phyloP scores from a whole-genome alignment of 2,113 vertebrate species.

The Ictidomys tridecemlineatus region DNA sequence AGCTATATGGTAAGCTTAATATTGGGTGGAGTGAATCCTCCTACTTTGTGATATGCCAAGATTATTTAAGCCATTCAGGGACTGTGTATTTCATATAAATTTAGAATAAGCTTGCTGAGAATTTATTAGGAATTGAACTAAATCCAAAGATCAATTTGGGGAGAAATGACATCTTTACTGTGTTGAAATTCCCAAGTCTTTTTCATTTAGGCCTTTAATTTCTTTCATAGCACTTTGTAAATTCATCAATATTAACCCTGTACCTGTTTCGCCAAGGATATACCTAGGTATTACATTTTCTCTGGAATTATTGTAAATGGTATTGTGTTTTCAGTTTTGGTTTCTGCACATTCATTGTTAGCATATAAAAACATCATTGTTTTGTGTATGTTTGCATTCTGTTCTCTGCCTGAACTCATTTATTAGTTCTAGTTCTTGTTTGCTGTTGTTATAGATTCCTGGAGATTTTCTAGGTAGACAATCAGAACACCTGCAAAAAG shows the following conservation, averaged over 20 bases:
- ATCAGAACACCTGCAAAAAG: not conserved
- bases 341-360: not conserved
- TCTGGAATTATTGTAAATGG: not conserved
- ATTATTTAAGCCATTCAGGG: not conserved
- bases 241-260: not conserved
- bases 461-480: not conserved
- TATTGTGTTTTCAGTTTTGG: not conserved
- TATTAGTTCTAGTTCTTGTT: not conserved
- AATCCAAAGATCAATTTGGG: not conserved
- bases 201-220: not conserved
- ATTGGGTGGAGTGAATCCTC: not conserved
- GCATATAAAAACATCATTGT: not conserved
- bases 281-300: not conserved
- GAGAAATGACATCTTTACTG: not conserved
- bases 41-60: not conserved
- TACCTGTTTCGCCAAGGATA: not conserved
- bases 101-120: not conserved
- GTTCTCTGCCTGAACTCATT: not conserved
- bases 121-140: slow-evolving; percentile 27
- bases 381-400: not conserved
- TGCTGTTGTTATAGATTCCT: not conserved
- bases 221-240: not conserved
- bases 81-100: not conserved
- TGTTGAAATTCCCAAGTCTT: not conserved
- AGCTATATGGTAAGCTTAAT: not conserved